Evolutionary conservation across 2,113 vertebrate genomes (phyloP), one percentile per base, ranked within the genome.

Genomic region (Canis aureus): DNA sequence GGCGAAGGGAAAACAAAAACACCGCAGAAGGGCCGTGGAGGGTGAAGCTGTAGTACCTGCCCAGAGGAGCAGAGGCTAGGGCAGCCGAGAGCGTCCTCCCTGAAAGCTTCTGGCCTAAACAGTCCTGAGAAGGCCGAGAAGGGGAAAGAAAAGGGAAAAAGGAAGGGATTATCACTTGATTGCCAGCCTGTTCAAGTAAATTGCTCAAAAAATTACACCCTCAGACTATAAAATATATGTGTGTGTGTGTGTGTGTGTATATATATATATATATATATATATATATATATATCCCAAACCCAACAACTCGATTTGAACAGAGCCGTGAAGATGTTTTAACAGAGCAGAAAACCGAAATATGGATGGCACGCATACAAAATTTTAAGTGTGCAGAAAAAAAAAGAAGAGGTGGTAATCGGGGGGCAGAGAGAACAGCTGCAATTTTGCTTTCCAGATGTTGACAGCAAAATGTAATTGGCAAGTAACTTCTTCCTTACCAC

Each of bases 1-100:
- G 98, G 97, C 96, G 98, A 98, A 97, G 94, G 97, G 97, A 98
- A 98, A 98, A 98, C 98, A 98, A 98, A 98, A 98, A 98, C 98
- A 98, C 94, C 88, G 88, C 96, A 94, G 96, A 98, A 98, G 97
- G 95, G 94, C 95, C 71, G 3, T 51, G 96, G 97, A 97, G 96
- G 92, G 94, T 38, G 60, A 51, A 84, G 93, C 91, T 55, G 97
- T 81, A 83, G 89, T 97, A 98, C 97, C 97, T 97, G 96, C 94
- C 93, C 29, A 5, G 96, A 83, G 89, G 43, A 88, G 43, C 60
- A 8, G 59, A 76, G 60, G 81, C 59, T 0, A 78, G 49, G 85
- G 89, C 25, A 9, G 83, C 83, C 2, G 7, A 2, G 3, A 83
- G 19, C 3, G 5, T 43, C 57, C 81, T 93, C 76, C 81, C 89